Percentiles rank a stretch among this genome's conserved stretches.
These are phyloP conservation scores for Brachionus angularis DNA, from an alignment of 1,140 invertebrate species.

Conservation along the genomic window DNA sequence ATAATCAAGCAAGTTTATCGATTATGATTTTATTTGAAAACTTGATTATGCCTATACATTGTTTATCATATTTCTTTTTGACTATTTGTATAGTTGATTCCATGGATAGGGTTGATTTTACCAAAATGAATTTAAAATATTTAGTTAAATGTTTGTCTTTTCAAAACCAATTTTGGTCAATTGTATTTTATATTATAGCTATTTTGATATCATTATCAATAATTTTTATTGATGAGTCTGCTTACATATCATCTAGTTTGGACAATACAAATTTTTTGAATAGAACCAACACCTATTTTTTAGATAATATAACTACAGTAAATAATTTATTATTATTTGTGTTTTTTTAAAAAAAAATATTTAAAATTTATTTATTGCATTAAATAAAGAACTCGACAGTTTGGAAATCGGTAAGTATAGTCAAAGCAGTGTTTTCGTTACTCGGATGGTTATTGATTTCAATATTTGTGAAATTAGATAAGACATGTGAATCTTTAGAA, in stretches of 20 bases:
- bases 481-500: conserved; percentile 26
- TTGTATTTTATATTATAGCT: conserved; percentile 31
- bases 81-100: conserved; percentile 35
- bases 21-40: conserved; percentile 16
- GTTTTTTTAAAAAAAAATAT: background rate
- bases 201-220: conserved; percentile 27
- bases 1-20: background rate
- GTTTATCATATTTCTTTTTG: conserved; percentile 37
- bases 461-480: conserved; percentile 13
- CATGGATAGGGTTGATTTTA: conserved; percentile 38
- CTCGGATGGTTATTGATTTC: conserved; percentile 28
- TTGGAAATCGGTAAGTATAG: conserved; percentile 18
- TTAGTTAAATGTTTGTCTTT: conserved; percentile 31
- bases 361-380: too few relatives aligned
- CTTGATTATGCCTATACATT: conserved; percentile 31
- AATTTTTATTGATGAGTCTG: conserved; percentile 31
- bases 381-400: background rate
- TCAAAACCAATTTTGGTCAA: conserved; percentile 41
- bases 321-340: background rate
- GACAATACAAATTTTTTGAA: conserved; percentile 3
- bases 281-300: background rate
- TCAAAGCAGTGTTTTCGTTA: conserved; percentile 28
- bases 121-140: conserved; percentile 30
- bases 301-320: background rate
- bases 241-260: background rate